A percentile compares a stretch with the other conserved stretches of the same genome.
Evolutionary conservation across 2,888 invertebrate species (phyloP).

Genomic region (Nomada fabriciana): DNA sequence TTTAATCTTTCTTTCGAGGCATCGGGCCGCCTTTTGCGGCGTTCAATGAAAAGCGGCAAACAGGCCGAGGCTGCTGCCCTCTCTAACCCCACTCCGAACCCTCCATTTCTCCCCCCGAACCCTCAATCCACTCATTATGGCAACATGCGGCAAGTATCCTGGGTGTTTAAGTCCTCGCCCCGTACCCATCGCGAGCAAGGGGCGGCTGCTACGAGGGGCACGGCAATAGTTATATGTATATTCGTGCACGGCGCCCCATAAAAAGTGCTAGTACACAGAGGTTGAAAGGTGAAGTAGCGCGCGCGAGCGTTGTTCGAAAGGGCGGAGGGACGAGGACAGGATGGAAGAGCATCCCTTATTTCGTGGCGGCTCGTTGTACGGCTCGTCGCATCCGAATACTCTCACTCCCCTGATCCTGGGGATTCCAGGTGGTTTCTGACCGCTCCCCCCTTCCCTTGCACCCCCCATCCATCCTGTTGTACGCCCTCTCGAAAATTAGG

Average conservation of each 20-base stretch:
- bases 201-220: slow-evolving; percentile 46
- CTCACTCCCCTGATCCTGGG: slow-evolving; percentile 79
- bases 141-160: slow-evolving; percentile 82
- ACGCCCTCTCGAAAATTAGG: slow-evolving; percentile 76
- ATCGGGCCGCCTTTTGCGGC: slow-evolving; percentile 73
- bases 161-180: slow-evolving; percentile 75
- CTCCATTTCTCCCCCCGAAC: neutral
- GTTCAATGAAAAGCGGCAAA: slow-evolving; percentile 70
- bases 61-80: slow-evolving; percentile 38
- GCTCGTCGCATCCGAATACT: slow-evolving; percentile 82
- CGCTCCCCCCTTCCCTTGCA: slow-evolving; percentile 35
- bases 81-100: neutral
- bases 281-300: slow-evolving; percentile 39
- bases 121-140: slow-evolving; percentile 79
- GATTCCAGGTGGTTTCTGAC: slow-evolving; percentile 72
- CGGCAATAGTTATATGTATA: slow-evolving; percentile 55
- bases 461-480: slow-evolving; percentile 19
- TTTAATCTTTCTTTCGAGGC: slow-evolving; percentile 81
- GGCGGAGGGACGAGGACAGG: slow-evolving; percentile 56
- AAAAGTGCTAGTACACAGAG: slow-evolving; percentile 63
- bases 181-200: slow-evolving; percentile 65
- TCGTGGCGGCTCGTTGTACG: slow-evolving; percentile 83
- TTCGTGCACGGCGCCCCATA: slow-evolving; percentile 49
- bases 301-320: slow-evolving; percentile 46
- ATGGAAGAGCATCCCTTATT: slow-evolving; percentile 81